phyloP scores from a whole-genome alignment of 2,888 invertebrate genomes.

The Caenorhabditis auriculariae region DNA sequence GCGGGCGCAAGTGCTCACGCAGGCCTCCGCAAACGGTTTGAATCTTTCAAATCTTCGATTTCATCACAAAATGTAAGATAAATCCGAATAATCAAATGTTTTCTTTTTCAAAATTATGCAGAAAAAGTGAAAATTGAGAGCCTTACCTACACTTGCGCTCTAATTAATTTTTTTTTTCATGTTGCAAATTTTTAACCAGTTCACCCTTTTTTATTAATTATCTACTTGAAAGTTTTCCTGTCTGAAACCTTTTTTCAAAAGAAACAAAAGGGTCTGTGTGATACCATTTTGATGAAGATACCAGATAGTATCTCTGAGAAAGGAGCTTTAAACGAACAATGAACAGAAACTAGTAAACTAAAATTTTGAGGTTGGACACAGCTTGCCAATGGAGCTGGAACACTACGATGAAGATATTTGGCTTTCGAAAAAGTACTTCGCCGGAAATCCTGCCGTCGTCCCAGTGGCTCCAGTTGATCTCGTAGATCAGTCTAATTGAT shows the following conservation, averaged over 20 bases:
- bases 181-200: background rate
- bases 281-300: too few species aligned
- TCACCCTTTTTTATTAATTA: background rate
- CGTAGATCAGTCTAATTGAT: too few species aligned
- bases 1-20: slow-evolving; percentile 15
- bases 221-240: background rate
- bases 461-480: too few species aligned
- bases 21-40: slow-evolving; percentile 13
- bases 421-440: slow-evolving; percentile 29
- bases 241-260: too few species aligned
- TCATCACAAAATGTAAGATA: too few species aligned
- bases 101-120: too few species aligned
- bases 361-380: slow-evolving; percentile 21
- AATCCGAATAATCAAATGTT: too few species aligned
- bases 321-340: too few species aligned
- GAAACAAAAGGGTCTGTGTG: too few species aligned
- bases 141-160: too few species aligned
- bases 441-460: slow-evolving; percentile 2
- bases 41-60: slow-evolving; percentile 13
- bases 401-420: slow-evolving; percentile 33
- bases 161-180: background rate
- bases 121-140: too few species aligned
- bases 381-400: slow-evolving; percentile 35
- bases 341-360: slow-evolving; percentile 4
- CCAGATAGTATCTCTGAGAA: too few species aligned